Percentiles rank a stretch among this genome's conserved stretches.
These are phyloP conservation scores for Temnopleurus reevesii DNA, from an alignment of 53 echinoderm and acorn worm species.

Conservation along the genomic window DNA sequence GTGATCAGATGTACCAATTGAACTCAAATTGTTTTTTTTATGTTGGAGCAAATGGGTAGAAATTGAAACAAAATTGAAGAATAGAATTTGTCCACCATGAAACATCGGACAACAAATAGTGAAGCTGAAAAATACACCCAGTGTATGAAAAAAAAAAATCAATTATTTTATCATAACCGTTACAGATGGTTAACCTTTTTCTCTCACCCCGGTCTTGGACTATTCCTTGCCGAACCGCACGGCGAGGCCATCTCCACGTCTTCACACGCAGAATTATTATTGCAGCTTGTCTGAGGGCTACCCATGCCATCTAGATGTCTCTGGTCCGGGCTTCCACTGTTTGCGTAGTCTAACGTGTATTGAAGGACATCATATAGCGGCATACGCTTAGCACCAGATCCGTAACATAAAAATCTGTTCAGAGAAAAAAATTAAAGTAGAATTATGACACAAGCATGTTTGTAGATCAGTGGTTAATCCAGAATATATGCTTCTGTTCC, in stretches of 20 bases:
- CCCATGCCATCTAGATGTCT: background rate
- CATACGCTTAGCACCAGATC: constrained; percentile 94
- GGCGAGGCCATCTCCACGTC: constrained; percentile 95
- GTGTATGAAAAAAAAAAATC: no score
- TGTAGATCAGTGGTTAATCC: no score
- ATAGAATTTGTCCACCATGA: no score
- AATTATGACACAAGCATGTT: no score
- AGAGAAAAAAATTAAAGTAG: background rate
- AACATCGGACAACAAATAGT: no score
- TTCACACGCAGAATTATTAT: constrained; percentile 69
- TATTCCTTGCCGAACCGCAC: constrained; percentile 60
- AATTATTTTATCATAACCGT: no score
- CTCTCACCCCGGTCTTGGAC: constrained; percentile 49
- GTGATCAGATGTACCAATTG: no score
- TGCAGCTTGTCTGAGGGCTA: constrained; percentile 34
- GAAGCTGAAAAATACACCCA: no score
- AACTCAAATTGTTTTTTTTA: no score
- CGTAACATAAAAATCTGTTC: constrained; percentile 88
- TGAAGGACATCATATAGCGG: constrained; percentile 92
- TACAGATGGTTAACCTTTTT: background rate
- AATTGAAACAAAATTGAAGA: background rate
- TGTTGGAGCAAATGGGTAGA: no score
- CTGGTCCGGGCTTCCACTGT: constrained; percentile 69
- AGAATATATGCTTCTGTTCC: no score
- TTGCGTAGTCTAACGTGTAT: constrained; percentile 95